A percentile compares a stretch with the other conserved stretches of the same genome.
Evolutionary conservation across 2,113 vertebrate species (phyloP).

Genomic region (Phaethon lepturus): DNA sequence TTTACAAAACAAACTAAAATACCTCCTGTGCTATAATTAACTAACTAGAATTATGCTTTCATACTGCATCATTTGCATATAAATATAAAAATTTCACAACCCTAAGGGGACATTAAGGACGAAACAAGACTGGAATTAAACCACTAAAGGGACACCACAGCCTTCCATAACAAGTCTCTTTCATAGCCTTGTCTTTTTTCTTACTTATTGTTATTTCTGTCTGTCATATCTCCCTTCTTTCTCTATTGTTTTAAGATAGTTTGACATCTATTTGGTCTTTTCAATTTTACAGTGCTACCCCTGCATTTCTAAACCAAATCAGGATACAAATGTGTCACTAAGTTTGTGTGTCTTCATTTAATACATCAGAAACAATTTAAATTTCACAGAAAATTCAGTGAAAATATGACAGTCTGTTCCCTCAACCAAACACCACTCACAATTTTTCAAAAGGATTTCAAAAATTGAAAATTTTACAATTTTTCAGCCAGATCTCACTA

Average conservation of each 20-base stretch:
- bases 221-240: neutral
- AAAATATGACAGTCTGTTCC: neutral
- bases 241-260: neutral
- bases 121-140: conserved; percentile 37
- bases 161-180: neutral
- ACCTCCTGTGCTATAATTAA: conserved; percentile 42
- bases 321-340: neutral
- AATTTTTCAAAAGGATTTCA: neutral
- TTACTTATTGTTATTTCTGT: neutral
- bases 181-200: neutral
- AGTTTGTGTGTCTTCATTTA: neutral
- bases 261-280: neutral
- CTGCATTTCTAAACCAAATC: neutral
- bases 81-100: conserved; percentile 32
- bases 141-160: neutral
- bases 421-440: neutral
- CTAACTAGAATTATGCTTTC: conserved; percentile 28
- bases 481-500: neutral
- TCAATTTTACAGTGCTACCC: neutral
- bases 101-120: neutral
- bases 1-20: conserved; percentile 52
- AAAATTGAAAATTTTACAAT: neutral
- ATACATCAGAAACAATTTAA: neutral
- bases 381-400: neutral
- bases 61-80: conserved; percentile 47